Conservation (phyloP, 2,113 vertebrate species). For the Dipodomys ordii region DNA sequence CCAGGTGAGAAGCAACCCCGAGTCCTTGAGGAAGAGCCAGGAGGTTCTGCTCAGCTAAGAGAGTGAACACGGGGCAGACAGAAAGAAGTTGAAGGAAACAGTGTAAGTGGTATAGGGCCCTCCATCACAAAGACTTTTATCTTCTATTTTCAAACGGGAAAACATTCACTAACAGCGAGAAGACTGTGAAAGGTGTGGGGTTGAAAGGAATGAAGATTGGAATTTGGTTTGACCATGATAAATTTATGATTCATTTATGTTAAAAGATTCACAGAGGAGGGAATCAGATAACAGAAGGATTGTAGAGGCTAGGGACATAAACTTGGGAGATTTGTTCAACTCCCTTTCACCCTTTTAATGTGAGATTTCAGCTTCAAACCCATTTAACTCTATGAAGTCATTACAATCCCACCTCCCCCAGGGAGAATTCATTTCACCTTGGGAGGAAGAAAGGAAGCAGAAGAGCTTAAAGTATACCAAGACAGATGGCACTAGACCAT, state of each 20-base stretch:
- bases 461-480: not conserved
- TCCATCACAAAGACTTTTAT: not conserved
- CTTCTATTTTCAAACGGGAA: not conserved
- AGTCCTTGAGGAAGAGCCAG: not conserved
- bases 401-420: not conserved
- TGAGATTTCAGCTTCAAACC: not conserved
- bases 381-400: slow-evolving; percentile 25
- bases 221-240: slow-evolving; percentile 14
- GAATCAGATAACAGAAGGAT: slow-evolving; percentile 13
- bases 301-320: not conserved
- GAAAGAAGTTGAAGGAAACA: not conserved
- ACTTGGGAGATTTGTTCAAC: not conserved
- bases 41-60: not conserved
- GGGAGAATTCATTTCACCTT: not conserved
- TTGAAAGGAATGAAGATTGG: not conserved
- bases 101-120: not conserved
- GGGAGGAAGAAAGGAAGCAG: too few relatives aligned
- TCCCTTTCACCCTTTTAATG: not conserved
- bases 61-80: not conserved
- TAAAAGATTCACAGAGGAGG: not conserved
- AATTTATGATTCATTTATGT: not conserved
- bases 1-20: not conserved
- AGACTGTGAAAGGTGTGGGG: not conserved
- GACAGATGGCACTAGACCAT: not conserved
- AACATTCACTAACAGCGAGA: not conserved